Base-by-base conservation (phyloP, 35 echinoderm and acorn worm species). In the Ophiothrix spiculata region DNA sequence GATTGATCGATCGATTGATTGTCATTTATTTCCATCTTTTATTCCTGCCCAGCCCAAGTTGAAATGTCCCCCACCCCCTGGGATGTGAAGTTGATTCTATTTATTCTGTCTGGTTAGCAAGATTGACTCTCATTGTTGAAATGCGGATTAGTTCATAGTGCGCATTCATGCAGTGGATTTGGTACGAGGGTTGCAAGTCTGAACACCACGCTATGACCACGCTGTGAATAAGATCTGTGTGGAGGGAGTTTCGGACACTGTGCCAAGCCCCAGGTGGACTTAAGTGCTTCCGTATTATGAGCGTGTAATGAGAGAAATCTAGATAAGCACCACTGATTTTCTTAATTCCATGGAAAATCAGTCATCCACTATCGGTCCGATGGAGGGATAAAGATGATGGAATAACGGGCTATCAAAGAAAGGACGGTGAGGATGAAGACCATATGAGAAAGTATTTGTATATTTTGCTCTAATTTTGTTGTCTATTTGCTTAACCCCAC, bases 51-150 rank as follows among this genome's bases (percentile, higher is more conserved):
- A n/a, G n/a, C n/a, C n/a, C n/a, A n/a, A n/a, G n/a, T n/a, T n/a
- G n/a, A n/a, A n/a, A n/a, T n/a, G n/a, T n/a, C n/a, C n/a, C n/a
- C n/a, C n/a, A n/a, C n/a, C n/a, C n/a, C n/a, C n/a, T n/a, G n/a
- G n/a, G n/a, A n/a, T n/a, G n/a, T n/a, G n/a, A n/a, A n/a, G n/a
- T 69, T 69, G 23, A 69, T 69, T 15, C 60, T 69, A 69, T 69
- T 69, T 69, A 69, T 6, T 69, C 60, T 25, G 23, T 4, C 4
- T 69, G 60, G 60, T 25, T 54, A 54, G 45, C 45, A 11, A 69
- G 60, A 69, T 69, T 69, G 60, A 69, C 60, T 69, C 29, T 69
- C 6, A 69, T 69, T 69, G 60, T 69, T 69, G 60, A 69, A n/a
- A 25, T 69, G 60, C 60, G 60, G 60, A 69, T 69, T 69, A 69